Percentiles rank a stretch among this genome's conserved stretches.
Conservation (phyloP, 2,888 invertebrate species). For the Argyresthia goedartella region DNA sequence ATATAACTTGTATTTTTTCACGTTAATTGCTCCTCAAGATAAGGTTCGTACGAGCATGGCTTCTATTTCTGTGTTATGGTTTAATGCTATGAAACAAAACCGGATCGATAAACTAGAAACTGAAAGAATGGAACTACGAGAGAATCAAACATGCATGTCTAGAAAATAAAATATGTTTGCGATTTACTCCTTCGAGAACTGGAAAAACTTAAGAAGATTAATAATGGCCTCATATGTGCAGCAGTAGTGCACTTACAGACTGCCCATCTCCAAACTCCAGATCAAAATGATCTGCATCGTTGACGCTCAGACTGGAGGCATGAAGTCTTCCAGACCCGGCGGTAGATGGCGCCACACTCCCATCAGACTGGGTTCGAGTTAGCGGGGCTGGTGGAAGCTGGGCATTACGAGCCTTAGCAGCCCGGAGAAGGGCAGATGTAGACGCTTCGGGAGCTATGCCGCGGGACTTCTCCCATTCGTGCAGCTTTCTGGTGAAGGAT, state of each 20-base stretch:
- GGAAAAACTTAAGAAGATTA: too few species aligned
- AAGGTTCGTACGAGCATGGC: too few species aligned
- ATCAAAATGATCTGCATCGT: slow-evolving; percentile 76
- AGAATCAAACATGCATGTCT: too few species aligned
- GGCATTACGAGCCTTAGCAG: slow-evolving; percentile 37
- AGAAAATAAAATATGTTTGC: too few species aligned
- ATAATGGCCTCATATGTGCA: too few species aligned
- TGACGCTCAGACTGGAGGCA: slow-evolving; percentile 79
- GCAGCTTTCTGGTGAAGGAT: slow-evolving; percentile 89
- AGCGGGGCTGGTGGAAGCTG: slow-evolving; percentile 49
- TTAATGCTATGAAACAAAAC: too few species aligned
- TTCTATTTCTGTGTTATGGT: too few species aligned
- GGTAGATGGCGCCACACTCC: slow-evolving; percentile 76
- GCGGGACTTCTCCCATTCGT: slow-evolving; percentile 92
- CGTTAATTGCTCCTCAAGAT: too few species aligned
- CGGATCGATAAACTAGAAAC: too few species aligned
- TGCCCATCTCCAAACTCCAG: slow-evolving; percentile 60
- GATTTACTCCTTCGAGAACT: too few species aligned
- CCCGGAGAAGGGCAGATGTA: slow-evolving; percentile 81
- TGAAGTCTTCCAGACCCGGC: slow-evolving; percentile 74
- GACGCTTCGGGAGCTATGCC: slow-evolving; percentile 89
- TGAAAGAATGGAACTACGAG: too few species aligned
- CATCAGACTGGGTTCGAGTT: slow-evolving; percentile 83
- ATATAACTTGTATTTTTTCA: too few species aligned
- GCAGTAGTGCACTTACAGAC: not conserved